phyloP scores from a whole-genome alignment of 2,888 invertebrate genomes.

The Hyposoter dolosus region DNA sequence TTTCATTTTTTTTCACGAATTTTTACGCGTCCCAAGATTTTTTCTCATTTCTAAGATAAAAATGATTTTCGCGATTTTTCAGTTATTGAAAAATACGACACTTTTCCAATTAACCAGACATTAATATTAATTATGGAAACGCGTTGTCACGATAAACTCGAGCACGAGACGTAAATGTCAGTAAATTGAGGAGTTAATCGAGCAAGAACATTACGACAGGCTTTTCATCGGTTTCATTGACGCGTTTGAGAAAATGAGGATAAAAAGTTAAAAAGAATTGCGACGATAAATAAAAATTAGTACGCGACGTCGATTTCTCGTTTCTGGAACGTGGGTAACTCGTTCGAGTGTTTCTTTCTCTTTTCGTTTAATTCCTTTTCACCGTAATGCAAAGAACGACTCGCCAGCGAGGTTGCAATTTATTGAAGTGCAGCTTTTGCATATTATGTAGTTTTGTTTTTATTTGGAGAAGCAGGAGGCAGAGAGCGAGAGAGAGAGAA shows the following conservation, averaged over 20 bases:
- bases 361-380: constrained; percentile 1
- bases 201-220: not conserved
- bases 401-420: constrained; percentile 45
- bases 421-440: constrained; percentile 54
- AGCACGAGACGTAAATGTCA: not conserved
- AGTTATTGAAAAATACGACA: not conserved
- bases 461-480: constrained; percentile 23
- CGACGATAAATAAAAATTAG: not conserved
- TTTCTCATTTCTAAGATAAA: not conserved
- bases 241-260: not conserved
- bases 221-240: constrained; percentile 34
- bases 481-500: constrained; percentile 29
- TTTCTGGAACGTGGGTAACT: constrained; percentile 14
- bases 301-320: constrained; percentile 29
- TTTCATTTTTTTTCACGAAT: not conserved
- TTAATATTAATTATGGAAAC: not conserved
- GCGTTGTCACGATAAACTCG: constrained; percentile 3
- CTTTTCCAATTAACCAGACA: not conserved
- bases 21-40: not conserved
- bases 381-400: constrained; percentile 47
- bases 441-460: constrained; percentile 9
- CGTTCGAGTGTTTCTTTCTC: not conserved
- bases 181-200: not conserved
- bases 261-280: not conserved
- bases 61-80: not conserved